Conservation (phyloP, 2,888 invertebrate genomes). For the Rhagium mordax region DNA sequence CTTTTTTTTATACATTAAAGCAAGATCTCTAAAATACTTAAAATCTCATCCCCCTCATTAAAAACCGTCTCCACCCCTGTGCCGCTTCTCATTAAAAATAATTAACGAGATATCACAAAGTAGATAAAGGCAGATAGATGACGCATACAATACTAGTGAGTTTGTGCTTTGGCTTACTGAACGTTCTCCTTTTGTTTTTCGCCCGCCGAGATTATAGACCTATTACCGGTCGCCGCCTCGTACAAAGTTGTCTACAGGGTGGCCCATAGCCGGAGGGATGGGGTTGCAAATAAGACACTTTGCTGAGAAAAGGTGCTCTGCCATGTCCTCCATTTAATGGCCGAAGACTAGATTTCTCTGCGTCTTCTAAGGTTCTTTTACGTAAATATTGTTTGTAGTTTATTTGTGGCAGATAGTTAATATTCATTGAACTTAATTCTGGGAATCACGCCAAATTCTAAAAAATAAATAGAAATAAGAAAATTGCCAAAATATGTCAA, state of each 20-base stretch:
- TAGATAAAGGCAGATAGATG: constrained; percentile 43
- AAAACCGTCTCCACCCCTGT: constrained; percentile 31
- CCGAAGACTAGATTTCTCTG: too few species aligned
- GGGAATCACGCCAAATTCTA: too few species aligned
- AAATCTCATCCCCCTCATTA: constrained; percentile 26
- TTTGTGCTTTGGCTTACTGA: constrained; percentile 7
- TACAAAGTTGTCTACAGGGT: background rate
- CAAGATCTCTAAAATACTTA: background rate
- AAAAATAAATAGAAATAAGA: too few species aligned
- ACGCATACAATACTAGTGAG: constrained; percentile 22
- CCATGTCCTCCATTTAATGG: too few species aligned
- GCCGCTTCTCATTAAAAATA: constrained; percentile 51
- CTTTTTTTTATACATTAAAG: background rate
- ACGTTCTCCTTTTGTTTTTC: constrained; percentile 10
- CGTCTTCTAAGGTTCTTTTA: too few species aligned
- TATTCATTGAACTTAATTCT: too few species aligned
- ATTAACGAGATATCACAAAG: constrained; percentile 49
- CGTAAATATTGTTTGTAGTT: too few species aligned
- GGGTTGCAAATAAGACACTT: too few species aligned
- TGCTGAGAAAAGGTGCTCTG: too few species aligned
- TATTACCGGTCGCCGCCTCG: background rate
- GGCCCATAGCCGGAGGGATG: background rate
- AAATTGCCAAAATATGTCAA: too few species aligned
- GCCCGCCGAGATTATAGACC: background rate
- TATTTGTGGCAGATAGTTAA: too few species aligned